These are phyloP conservation scores for Brachypteracias leptosomus DNA, from an alignment of 2,113 vertebrate genomes.

Conservation along the genomic window DNA sequence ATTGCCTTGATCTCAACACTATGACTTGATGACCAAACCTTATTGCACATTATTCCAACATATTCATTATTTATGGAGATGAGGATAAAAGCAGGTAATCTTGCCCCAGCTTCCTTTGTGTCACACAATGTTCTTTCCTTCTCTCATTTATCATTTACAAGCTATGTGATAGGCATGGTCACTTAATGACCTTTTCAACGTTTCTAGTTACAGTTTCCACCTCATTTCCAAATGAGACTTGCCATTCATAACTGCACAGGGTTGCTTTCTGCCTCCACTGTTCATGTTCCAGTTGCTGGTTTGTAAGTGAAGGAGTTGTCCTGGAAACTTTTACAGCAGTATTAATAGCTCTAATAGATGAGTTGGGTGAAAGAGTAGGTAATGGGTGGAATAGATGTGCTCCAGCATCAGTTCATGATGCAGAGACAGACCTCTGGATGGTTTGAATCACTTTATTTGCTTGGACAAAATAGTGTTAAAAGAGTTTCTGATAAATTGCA, in stretches of 20 bases:
- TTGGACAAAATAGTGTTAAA: neutral
- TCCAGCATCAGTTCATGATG: neutral
- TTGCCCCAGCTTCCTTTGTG: conserved; percentile 26
- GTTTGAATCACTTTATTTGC: neutral
- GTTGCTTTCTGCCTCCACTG: neutral
- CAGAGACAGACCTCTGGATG: neutral
- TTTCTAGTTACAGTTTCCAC: conserved; percentile 81
- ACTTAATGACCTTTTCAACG: conserved; percentile 69
- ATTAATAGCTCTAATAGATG: neutral
- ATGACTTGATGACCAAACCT: neutral
- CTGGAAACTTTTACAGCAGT: neutral
- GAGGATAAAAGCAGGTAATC: conserved; percentile 43
- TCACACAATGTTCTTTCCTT: conserved; percentile 75
- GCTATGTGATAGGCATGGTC: conserved; percentile 75
- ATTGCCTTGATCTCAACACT: neutral
- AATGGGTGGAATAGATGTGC: neutral
- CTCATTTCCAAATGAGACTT: conserved; percentile 57
- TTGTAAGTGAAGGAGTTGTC: neutral
- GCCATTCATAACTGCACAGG: neutral
- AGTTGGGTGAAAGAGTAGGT: neutral
- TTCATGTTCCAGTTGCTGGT: neutral
- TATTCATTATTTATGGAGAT: conserved; percentile 61
- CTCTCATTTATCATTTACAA: conserved; percentile 73
- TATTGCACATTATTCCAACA: neutral
- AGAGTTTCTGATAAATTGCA: neutral